Base-by-base conservation (phyloP, 2,113 vertebrate genomes). In the Protobothrops flavoviridis region DNA sequence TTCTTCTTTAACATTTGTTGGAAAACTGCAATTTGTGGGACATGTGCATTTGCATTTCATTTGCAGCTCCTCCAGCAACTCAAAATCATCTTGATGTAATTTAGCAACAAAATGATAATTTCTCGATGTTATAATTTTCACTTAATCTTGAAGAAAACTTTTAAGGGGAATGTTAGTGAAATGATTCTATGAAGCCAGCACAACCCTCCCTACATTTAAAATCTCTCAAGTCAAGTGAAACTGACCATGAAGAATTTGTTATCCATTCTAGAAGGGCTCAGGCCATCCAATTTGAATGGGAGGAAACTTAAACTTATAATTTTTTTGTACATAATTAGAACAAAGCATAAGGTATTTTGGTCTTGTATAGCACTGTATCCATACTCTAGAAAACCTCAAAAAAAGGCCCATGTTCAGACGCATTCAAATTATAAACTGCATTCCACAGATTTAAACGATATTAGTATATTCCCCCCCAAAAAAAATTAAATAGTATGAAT, bases 381-480 rank as follows among this genome's bases (percentile, higher is more conserved):
- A 74, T 43, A n/a, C 48, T 56, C 94, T 0, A 33, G 94, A 96
- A 97, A 96, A 93, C 74, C 23, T 96, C 87, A 95, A 74, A 33
- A 39, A 81, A 81, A 33, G 2, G 15, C 33, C 69, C 1, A 0
- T 39, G n/a, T 81, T 89, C 93, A 94, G 93, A 92, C 24, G 92
- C 88, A 90, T 45, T 91, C 94, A 0, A 52, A 91, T 87, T 59
- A 87, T 89, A 92, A 8, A 6, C 85, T 95, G 92, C 33, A 57
- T 43, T 91, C 94, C 55, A 93, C 89, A 55, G 94, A 43, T 87
- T 89, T 55, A 94, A 86, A 26, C 95, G 94, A 93, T 94, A 87
- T 94, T 91, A 94, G 53, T 94, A 1, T 43, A 92, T 12, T 69
- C 26, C 59, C n/a, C 59, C 26, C 45, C 45, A 0, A 0, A 45